Percentiles rank a stretch among this genome's conserved stretches.
phyloP scores from a whole-genome alignment of 1,140 invertebrate genomes.

The Pogonognathellus flavescens region DNA sequence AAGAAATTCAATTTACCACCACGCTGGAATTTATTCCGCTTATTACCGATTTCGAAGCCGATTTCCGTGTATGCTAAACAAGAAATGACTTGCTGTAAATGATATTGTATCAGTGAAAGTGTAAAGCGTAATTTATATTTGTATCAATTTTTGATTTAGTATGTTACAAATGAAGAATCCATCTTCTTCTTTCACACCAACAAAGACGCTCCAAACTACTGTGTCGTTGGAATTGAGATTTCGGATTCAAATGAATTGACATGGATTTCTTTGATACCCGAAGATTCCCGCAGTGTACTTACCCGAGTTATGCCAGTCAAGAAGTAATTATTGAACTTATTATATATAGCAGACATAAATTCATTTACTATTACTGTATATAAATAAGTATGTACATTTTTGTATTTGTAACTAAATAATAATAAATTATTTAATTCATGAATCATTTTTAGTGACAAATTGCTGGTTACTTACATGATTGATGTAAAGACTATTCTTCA shows the following conservation, averaged over 20 bases:
- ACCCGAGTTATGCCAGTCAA: not conserved
- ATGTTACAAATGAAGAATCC: slow-evolving; percentile 89
- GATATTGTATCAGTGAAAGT: not conserved
- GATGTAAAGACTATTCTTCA: slow-evolving; percentile 73
- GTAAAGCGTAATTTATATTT: not conserved
- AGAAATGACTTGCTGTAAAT: not conserved
- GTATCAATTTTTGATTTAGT: slow-evolving; percentile 73
- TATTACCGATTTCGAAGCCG: not conserved
- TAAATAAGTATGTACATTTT: too few species aligned
- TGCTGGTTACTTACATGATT: slow-evolving; percentile 18
- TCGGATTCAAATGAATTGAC: slow-evolving; percentile 74
- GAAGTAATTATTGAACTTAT: not conserved
- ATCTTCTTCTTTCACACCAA: slow-evolving; percentile 92
- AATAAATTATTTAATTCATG: not conserved
- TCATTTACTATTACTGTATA: not conserved
- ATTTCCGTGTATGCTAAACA: not conserved
- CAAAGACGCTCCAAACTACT: slow-evolving; percentile 92
- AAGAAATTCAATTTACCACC: not conserved
- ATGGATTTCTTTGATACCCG: not conserved
- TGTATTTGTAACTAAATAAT: not conserved
- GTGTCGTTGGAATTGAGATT: slow-evolving; percentile 90
- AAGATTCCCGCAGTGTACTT: not conserved
- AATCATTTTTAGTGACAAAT: slow-evolving; percentile 30
- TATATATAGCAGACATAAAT: not conserved
- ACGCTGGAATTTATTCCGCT: slow-evolving; percentile 13